Evolutionary conservation across 2,888 invertebrate genomes (phyloP), one percentile per base, ranked within the genome.

Genomic region (Dryobota labecula): DNA sequence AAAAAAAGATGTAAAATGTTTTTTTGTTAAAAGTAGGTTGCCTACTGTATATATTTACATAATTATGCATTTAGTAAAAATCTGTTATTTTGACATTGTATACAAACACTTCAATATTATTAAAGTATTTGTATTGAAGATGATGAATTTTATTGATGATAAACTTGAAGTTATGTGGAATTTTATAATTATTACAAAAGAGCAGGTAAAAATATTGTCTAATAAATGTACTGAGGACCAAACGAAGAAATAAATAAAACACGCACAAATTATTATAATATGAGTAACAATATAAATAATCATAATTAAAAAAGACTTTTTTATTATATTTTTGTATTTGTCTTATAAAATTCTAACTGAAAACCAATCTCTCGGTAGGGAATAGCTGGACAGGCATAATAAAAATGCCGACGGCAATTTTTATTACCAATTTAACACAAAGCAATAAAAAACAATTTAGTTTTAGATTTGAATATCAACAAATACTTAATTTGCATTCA

Each of bases 331-430:
- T 65, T 74, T 53, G 49, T 56, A 11, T 30, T 13, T 45, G 51
- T 57, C 47, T 15, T 65, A 49, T 69, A 53, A 47, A 79, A 49
- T 67, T 8, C 30, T 56, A 36, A 73, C 58, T 64, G 38, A 51
- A 66, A 67, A 63, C 43, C 38, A 47, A 69, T 69, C 11, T 51
- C 24, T 43, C 51, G 51, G 51, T 24, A 15, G 33, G 33, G 73
- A 69, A 54, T 73, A 73, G 51, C 30, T 51, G 54, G 41, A 57
- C 24, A 47, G 18, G 36, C 38, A 53, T 47, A 58, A 78, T 68
- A 33, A 66, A 53, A 54, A 45, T 45, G 27, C 13, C 8, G 41
- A 56, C 36, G 20, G 33, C 1, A 33, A 47, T 1, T 64, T 60
- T 43, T 36, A 41, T 51, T 33, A 56, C 41, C 62, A 38, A 43